A percentile compares a stretch with the other conserved stretches of the same genome.
Evolutionary conservation across 2,113 vertebrate species (phyloP).

Genomic region (Alosa alosa): DNA sequence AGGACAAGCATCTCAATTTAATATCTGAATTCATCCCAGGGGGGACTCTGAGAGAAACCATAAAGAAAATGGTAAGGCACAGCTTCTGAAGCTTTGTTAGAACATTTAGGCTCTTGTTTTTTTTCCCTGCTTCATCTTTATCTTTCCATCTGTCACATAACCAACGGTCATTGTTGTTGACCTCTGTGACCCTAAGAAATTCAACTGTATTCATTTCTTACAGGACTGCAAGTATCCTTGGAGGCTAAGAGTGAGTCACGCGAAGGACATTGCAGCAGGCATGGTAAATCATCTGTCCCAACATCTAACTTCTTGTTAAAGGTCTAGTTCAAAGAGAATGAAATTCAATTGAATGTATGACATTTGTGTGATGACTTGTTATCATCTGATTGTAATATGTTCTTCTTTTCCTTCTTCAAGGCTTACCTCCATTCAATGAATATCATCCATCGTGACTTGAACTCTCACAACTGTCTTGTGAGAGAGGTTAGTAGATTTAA

Average conservation of each 20-base stretch:
- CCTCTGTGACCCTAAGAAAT: background rate
- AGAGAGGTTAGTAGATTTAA: slow-evolving; percentile 77
- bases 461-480: slow-evolving; percentile 96
- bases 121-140: background rate
- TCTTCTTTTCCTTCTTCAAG: slow-evolving; percentile 51
- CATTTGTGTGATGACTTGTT: background rate
- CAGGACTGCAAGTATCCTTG: slow-evolving; percentile 88
- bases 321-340: background rate
- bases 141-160: background rate
- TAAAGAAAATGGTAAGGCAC: slow-evolving; percentile 83
- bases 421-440: slow-evolving; percentile 98
- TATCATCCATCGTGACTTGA: slow-evolving; percentile 95
- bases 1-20: slow-evolving; percentile 93
- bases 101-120: background rate
- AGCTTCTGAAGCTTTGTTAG: background rate
- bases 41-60: slow-evolving; percentile 86
- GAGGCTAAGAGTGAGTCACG: slow-evolving; percentile 87
- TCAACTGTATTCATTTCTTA: background rate
- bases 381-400: background rate
- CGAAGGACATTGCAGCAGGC: slow-evolving; percentile 91
- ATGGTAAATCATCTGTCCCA: slow-evolving; percentile 75
- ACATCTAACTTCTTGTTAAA: background rate
- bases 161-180: background rate
- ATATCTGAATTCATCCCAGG: slow-evolving; percentile 95
- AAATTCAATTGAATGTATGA: background rate